Conservation (phyloP, 2,888 invertebrate species). For the Oscheius sp. region DNA sequence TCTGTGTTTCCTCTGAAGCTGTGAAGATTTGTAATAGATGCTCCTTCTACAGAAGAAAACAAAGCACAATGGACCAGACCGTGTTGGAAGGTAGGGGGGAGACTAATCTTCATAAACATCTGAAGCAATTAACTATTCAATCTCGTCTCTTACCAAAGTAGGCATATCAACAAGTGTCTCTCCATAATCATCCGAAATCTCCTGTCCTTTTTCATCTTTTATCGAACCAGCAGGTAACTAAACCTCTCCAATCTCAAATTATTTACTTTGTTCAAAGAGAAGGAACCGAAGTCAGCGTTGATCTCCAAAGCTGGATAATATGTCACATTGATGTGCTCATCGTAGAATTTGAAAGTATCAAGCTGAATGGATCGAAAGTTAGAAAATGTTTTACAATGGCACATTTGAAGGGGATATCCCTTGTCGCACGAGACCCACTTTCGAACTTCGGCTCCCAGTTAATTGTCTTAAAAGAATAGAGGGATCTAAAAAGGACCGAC, state of each 20-base stretch:
- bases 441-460: constrained; percentile 5
- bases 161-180: not conserved
- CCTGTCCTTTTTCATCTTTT: not conserved
- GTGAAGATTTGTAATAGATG: not conserved
- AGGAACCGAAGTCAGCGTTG: constrained; percentile 19
- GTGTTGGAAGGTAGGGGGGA: constrained; percentile 5
- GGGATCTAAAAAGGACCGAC: constrained; percentile 5
- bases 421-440: not conserved
- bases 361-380: not conserved
- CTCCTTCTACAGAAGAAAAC: not conserved
- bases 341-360: constrained; percentile 16
- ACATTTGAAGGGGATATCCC: constrained; percentile 15
- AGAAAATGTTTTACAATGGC: not conserved
- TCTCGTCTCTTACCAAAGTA: not conserved
- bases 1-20: constrained; percentile 2
- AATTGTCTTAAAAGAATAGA: not conserved
- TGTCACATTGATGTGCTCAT: constrained; percentile 5
- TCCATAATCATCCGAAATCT: not conserved
- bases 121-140: not conserved
- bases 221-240: not conserved
- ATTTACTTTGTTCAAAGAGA: constrained; percentile 14
- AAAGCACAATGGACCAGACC: constrained; percentile 11
- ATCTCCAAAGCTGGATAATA: constrained; percentile 12
- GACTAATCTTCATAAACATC: constrained; percentile 7
- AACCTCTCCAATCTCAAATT: too few species aligned